phyloP scores from a whole-genome alignment of 1,140 invertebrate genomes.

The Papilio helenus region DNA sequence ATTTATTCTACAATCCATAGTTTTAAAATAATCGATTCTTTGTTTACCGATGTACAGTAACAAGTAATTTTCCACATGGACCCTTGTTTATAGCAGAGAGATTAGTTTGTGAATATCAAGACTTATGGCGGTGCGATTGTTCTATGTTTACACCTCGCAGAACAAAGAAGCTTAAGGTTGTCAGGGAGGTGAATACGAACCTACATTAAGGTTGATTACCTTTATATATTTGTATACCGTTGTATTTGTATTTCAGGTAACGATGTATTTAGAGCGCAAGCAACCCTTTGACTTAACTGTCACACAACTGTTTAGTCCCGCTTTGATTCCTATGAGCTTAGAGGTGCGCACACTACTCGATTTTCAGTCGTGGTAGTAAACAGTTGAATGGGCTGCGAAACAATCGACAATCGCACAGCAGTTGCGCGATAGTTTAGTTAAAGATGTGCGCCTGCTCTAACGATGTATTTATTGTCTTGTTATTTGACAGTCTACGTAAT shows the following conservation, averaged over 20 bases:
- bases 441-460: no score
- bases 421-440: no score
- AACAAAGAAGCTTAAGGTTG: conserved; percentile 14
- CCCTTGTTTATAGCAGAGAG: neutral
- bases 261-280: neutral
- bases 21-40: neutral
- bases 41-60: neutral
- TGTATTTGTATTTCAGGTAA: neutral
- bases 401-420: no score
- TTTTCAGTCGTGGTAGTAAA: no score
- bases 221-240: neutral
- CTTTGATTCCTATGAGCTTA: no score
- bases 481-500: neutral
- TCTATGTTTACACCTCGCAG: conserved; percentile 10
- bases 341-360: no score
- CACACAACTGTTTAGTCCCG: no score
- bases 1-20: no score
- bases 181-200: neutral
- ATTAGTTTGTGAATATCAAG: neutral
- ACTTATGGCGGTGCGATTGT: neutral
- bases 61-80: neutral
- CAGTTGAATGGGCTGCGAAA: no score
- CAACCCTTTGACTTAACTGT: no score
- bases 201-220: conserved; percentile 21
- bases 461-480: no score